Conservation (phyloP, 2,797 vertebrate genomes). For the Gambelia wislizenii region DNA sequence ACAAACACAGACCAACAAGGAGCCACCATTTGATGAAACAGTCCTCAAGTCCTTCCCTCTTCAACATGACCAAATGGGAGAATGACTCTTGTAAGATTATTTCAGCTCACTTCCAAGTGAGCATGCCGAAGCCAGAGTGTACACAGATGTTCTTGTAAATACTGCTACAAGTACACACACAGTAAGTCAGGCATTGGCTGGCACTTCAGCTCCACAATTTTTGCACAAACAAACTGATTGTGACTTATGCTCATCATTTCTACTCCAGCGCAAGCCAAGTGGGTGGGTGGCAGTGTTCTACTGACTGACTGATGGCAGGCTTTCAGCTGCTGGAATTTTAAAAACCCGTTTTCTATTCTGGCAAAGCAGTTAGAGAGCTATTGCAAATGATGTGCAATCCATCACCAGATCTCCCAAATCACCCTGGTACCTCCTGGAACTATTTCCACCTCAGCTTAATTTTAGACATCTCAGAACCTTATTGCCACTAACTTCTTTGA, state of each 20-base stretch:
- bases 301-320: conserved; percentile 64
- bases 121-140: conserved; percentile 16
- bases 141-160: conserved; percentile 34
- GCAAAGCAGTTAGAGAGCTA: conserved; percentile 55
- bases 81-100: background rate
- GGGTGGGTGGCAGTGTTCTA: conserved; percentile 68
- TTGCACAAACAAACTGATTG: conserved; percentile 65
- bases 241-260: conserved; percentile 70
- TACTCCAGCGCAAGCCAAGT: conserved; percentile 58
- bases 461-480: conserved; percentile 8
- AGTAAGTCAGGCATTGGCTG: conserved; percentile 44
- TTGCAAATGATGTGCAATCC: conserved; percentile 47
- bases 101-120: conserved; percentile 23
- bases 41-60: background rate
- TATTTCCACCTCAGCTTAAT: background rate
- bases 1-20: background rate
- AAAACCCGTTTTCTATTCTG: conserved; percentile 57
- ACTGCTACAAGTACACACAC: background rate
- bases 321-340: conserved; percentile 70
- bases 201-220: conserved; percentile 59
- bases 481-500: background rate
- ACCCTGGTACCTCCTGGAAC: conserved; percentile 20
- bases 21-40: background rate
- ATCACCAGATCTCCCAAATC: conserved; percentile 44
- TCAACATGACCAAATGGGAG: background rate